Percentiles rank a stretch among this genome's conserved stretches.
phyloP scores from a whole-genome alignment of 30 jellyfish, hydroid and myxozoan species.

The Cassiopea andromeda region DNA sequence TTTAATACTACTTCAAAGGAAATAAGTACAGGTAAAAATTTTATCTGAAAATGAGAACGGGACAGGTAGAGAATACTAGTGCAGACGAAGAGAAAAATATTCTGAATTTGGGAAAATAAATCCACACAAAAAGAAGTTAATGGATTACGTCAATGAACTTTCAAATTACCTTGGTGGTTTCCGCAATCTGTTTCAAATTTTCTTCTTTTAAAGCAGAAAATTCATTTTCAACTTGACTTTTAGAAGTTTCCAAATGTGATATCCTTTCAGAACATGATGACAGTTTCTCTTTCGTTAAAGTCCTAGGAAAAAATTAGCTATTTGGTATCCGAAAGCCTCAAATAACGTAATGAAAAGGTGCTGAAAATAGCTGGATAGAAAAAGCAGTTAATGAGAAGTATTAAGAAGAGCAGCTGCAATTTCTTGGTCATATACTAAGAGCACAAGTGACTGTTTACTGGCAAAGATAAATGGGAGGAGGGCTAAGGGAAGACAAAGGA shows the following conservation, averaged over 20 bases:
- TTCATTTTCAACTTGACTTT: constrained; percentile 25
- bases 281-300: constrained; percentile 46
- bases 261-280: constrained; percentile 40
- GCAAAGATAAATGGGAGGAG: too few species aligned
- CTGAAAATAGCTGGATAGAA: neutral
- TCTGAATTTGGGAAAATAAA: neutral
- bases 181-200: constrained; percentile 1
- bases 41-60: too few species aligned
- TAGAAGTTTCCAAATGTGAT: constrained; percentile 33
- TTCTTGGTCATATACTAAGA: too few species aligned
- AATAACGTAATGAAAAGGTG: neutral
- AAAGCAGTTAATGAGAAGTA: too few species aligned
- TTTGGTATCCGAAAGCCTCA: neutral
- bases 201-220: constrained; percentile 39
- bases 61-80: too few species aligned
- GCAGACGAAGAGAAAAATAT: neutral
- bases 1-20: too few species aligned
- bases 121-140: neutral
- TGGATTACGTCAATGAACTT: neutral
- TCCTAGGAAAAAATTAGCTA: constrained; percentile 1
- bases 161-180: constrained; percentile 35
- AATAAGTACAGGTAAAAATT: too few species aligned
- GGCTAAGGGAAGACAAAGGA: too few species aligned
- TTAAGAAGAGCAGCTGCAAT: too few species aligned
- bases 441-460: too few species aligned